Percentiles rank a stretch among this genome's conserved stretches.
Evolutionary conservation across 2,797 vertebrate species (phyloP).

Genomic region (Gastrophryne carolinensis): DNA sequence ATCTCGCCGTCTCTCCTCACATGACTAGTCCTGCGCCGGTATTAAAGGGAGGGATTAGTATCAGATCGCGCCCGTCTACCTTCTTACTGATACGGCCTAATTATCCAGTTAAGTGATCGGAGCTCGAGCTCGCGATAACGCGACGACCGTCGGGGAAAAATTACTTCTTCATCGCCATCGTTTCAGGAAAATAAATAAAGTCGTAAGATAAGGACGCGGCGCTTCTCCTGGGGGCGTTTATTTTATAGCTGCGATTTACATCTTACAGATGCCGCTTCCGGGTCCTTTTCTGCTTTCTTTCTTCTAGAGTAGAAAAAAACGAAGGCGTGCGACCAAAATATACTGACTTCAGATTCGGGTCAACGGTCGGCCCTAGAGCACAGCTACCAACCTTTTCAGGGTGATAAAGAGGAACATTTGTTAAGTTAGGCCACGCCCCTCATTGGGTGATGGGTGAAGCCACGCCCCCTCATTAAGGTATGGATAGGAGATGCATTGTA

Average conservation of each 20-base stretch:
- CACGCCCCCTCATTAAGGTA: too few relatives aligned
- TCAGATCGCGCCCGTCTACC: conserved; percentile 72
- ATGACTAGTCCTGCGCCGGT: conserved; percentile 56
- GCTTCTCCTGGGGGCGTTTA: neutral
- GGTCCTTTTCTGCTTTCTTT: too few relatives aligned
- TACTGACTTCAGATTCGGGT: too few relatives aligned
- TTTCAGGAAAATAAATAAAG: conserved; percentile 20
- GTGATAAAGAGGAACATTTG: too few relatives aligned
- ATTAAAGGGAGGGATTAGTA: conserved; percentile 75
- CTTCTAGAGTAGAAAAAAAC: too few relatives aligned
- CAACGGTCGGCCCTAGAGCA: too few relatives aligned
- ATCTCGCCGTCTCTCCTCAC: conserved; percentile 65
- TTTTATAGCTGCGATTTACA: neutral
- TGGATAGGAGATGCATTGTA: too few relatives aligned
- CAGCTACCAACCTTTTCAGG: too few relatives aligned
- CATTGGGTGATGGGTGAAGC: too few relatives aligned
- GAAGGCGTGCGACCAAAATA: too few relatives aligned
- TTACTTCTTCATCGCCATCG: neutral
- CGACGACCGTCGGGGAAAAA: conserved; percentile 48
- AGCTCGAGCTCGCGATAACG: conserved; percentile 62
- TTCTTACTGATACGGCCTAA: conserved; percentile 75
- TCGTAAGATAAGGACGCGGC: neutral
- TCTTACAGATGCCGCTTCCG: too few relatives aligned
- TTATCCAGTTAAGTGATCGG: conserved; percentile 78
- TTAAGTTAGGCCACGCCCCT: too few relatives aligned